Evolutionary conservation across 2,888 invertebrate species (phyloP).

Genomic region (Nephrotoma appendiculata): DNA sequence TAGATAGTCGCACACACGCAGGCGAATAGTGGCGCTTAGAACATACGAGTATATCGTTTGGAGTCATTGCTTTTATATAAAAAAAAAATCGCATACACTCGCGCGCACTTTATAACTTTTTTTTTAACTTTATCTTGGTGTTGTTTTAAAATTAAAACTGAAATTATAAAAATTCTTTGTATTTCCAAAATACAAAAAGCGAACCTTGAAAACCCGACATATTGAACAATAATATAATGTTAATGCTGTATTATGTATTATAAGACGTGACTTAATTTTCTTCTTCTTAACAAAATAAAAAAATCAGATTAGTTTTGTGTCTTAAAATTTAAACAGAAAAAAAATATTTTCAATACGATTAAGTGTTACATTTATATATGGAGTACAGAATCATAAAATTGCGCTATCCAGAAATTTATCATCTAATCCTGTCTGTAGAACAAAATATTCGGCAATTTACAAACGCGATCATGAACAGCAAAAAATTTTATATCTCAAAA

Average conservation of each 20-base stretch:
- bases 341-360: neutral
- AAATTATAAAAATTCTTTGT: neutral
- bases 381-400: neutral
- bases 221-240: neutral
- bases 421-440: neutral
- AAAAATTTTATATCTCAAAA: neutral
- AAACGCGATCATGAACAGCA: neutral
- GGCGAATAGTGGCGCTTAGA: neutral
- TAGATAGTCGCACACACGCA: neutral
- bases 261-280: neutral
- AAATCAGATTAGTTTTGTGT: neutral
- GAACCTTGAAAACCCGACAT: neutral
- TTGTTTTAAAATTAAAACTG: neutral
- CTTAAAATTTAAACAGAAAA: neutral
- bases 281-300: neutral
- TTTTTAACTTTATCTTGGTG: neutral
- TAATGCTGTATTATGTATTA: neutral
- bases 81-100: too few relatives aligned
- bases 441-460: neutral
- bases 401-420: neutral
- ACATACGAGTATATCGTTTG: neutral
- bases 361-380: neutral
- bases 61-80: neutral
- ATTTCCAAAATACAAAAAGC: neutral
- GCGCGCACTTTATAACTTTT: too few relatives aligned